Conservation (phyloP, 2,888 invertebrate genomes). For the Mimas tiliae region DNA sequence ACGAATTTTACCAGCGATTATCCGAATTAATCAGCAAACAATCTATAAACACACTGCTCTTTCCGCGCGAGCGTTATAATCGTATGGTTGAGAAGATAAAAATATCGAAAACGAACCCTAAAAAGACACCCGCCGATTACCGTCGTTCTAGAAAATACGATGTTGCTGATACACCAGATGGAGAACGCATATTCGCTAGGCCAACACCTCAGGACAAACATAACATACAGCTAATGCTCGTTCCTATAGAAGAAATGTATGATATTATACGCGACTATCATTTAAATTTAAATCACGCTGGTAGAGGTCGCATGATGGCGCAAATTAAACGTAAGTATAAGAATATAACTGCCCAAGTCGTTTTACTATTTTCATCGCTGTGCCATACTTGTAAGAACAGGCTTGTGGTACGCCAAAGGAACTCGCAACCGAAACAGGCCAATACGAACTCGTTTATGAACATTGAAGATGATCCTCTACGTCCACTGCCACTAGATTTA, state of each 20-base stretch:
- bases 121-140: constrained; percentile 54
- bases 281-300: constrained; percentile 57
- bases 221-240: constrained; percentile 44
- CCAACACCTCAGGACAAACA: constrained; percentile 38
- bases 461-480: constrained; percentile 29
- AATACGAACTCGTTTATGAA: constrained; percentile 29
- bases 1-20: constrained; percentile 53
- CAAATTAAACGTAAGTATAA: constrained; percentile 57
- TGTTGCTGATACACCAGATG: constrained; percentile 48
- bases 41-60: constrained; percentile 49
- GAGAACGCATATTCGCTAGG: constrained; percentile 51
- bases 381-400: constrained; percentile 56
- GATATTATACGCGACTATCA: constrained; percentile 60
- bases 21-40: constrained; percentile 47
- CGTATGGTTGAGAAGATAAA: constrained; percentile 53
- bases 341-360: constrained; percentile 58
- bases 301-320: constrained; percentile 55
- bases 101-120: constrained; percentile 43
- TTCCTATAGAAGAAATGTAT: constrained; percentile 59
- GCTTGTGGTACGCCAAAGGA: constrained; percentile 23
- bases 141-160: constrained; percentile 55
- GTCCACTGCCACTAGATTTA: constrained; percentile 26
- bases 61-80: constrained; percentile 51
- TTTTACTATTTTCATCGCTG: constrained; percentile 56
- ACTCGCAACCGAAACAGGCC: constrained; percentile 31